Evolutionary conservation across 2,888 invertebrate species (phyloP), one percentile per base, ranked within the genome.

Genomic region (Cantharis rustica): DNA sequence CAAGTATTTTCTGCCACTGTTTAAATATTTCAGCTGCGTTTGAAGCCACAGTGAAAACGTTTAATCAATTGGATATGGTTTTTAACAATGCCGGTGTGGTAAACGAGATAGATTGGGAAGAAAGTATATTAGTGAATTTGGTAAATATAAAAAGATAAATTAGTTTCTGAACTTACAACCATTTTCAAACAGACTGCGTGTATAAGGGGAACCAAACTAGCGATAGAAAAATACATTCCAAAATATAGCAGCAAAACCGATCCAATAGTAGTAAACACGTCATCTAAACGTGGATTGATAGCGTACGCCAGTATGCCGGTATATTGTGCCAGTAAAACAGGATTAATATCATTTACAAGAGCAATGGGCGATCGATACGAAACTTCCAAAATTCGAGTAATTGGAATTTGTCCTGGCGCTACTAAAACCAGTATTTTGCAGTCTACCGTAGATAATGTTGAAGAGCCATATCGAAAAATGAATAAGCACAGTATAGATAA

Each of bases 61-160:
- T 27, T 11, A 27, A 27, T 27, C 26, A 10, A 27, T 27, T 27
- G 26, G 26, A 27, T 10, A 27, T 27, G 26, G 26, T 27, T 27
- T 27, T 27, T 10, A 27, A 27, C 26, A 27, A 27, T 80, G 81
- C 80, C 26, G 82, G 80, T 64, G 79, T 81, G 16, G 31, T 75
- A 10, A 72, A 82, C 61, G 82, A 83, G 73, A 27, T 69, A 13
- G 68, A 77, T 66, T 82, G 79, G 79, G 77, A 77, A 73, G 73
- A 69, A 69, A 77, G 73, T 17, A 72, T 83, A 16, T 77, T 73
- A 17, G 61, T 81, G 17, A 83, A 83, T 77, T 76, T 82, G 76
- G 82, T 82, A 74, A 75, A 13, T 27, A 27, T 27, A 2, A 2
- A 1, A 27, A 27, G 10, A 27, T 27, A 10, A 10, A 10, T 27